Base-by-base conservation (phyloP, 2,888 invertebrate genomes). In the Sarcophaga carnaria region DNA sequence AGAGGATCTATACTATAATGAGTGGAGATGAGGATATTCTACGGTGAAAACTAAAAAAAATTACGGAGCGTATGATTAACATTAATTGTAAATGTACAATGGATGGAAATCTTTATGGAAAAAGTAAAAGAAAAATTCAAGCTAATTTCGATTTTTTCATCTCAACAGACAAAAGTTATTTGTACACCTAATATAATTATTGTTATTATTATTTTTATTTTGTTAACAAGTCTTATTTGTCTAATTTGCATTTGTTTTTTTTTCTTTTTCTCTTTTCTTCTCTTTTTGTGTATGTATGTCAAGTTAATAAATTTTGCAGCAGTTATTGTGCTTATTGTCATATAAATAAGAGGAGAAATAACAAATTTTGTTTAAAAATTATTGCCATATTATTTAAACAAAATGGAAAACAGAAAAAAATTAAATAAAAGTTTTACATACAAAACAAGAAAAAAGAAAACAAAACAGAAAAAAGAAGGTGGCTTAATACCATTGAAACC, bases 311-410 rank as follows among this genome's bases (percentile, higher is more conserved):
- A 83, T 82, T 79, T 74, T 74, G n/a, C 5, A 25, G 78, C 75
- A 81, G 78, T 80, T 86, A 82, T 80, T 67, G 67, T 66, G 37
- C 37, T 37, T 72, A 74, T 67, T 80, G 77, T 82, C 79, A 64
- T 71, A 86, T 60, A 37, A 37, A 37, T 37, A 37, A 37, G 10
- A 17, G 54, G 66, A 70, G 66, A 74, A 83, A 71, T 76, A 72
- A 74, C 71, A 80, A 69, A 77, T 80, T 81, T 72, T 80, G 71
- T 81, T 79, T 70, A 79, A 79, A 86, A 86, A 80, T 80, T 80
- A 83, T 85, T 75, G 25, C 75, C 76, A 77, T 86, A 76, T 60
- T 80, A 76, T 66, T 66, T 27, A 5, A 66, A 66, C 6, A 49
- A 14, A 14, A 14, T 54, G 54, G 17, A 54, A 54, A 54, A 12